Percentiles rank a stretch among this genome's conserved stretches.
phyloP scores from a whole-genome alignment of 2,113 vertebrate genomes.

The Scopus umbretta region DNA sequence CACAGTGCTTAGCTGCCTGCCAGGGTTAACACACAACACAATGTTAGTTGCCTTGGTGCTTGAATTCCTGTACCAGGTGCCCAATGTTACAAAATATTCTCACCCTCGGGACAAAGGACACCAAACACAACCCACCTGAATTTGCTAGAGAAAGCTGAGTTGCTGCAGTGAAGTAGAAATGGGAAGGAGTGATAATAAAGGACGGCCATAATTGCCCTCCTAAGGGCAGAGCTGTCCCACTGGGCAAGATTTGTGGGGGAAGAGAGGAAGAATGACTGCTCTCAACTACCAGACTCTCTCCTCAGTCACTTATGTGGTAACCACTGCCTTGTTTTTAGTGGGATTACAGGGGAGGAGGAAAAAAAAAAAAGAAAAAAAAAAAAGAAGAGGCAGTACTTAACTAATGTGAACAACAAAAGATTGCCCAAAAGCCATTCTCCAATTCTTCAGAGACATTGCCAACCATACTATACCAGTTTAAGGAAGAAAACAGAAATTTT shows the following conservation, averaged over 20 bases:
- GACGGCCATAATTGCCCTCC: not conserved
- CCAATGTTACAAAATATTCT: not conserved
- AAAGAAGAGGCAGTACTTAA: not conserved
- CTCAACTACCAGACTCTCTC: not conserved
- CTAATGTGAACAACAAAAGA: not conserved
- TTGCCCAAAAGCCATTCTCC: not conserved
- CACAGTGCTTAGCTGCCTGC: not conserved
- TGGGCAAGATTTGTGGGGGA: not conserved
- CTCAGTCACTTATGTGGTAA: not conserved
- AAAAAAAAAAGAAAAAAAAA: no score
- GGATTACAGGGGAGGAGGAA: not conserved
- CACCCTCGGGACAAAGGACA: not conserved
- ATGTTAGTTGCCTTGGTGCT: not conserved
- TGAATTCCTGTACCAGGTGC: not conserved
- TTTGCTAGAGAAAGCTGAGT: not conserved
- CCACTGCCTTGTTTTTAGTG: not conserved
- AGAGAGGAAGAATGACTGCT: not conserved
- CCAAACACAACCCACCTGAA: not conserved
- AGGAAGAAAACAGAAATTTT: not conserved
- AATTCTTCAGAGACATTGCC: not conserved
- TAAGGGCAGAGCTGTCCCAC: not conserved
- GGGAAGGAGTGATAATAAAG: not conserved
- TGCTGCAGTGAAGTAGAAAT: not conserved
- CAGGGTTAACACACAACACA: not conserved
- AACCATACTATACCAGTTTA: not conserved